phyloP scores from a whole-genome alignment of 1,140 invertebrate species.

The Leguminivora glycinivorella region DNA sequence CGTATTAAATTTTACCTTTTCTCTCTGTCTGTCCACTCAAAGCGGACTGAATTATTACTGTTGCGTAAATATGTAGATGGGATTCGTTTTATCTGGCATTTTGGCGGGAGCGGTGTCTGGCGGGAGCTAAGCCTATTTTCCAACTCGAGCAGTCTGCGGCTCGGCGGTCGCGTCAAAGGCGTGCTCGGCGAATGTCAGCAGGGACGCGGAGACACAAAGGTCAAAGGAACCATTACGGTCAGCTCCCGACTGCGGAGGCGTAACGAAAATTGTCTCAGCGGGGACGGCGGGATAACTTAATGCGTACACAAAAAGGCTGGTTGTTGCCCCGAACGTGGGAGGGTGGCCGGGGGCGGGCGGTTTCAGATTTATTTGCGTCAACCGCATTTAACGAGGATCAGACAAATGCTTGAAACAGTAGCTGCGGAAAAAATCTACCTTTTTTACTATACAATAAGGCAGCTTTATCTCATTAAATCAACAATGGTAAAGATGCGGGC shows the following conservation, averaged over 20 bases:
- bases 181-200: constrained; percentile 53
- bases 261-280: constrained; percentile 60
- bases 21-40: constrained; percentile 55
- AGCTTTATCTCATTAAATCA: constrained; percentile 47
- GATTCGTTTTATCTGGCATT: constrained; percentile 38
- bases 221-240: constrained; percentile 65
- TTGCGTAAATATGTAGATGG: constrained; percentile 41
- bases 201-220: constrained; percentile 48
- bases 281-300: constrained; percentile 54
- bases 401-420: constrained; percentile 35
- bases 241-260: constrained; percentile 57
- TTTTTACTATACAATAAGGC: constrained; percentile 33
- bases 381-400: constrained; percentile 18
- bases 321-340: constrained; percentile 54
- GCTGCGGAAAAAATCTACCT: constrained; percentile 29
- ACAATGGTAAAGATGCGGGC: constrained; percentile 51
- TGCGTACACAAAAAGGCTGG: constrained; percentile 48
- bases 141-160: constrained; percentile 40
- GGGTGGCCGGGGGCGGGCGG: constrained; percentile 34
- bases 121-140: constrained; percentile 30
- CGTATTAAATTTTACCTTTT: constrained; percentile 71
- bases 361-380: constrained; percentile 25
- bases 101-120: constrained; percentile 32
- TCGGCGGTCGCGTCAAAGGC: constrained; percentile 53
- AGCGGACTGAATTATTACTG: constrained; percentile 60